Evolutionary conservation across 1,140 invertebrate genomes (phyloP).

Genomic region (Bombus polaris): DNA sequence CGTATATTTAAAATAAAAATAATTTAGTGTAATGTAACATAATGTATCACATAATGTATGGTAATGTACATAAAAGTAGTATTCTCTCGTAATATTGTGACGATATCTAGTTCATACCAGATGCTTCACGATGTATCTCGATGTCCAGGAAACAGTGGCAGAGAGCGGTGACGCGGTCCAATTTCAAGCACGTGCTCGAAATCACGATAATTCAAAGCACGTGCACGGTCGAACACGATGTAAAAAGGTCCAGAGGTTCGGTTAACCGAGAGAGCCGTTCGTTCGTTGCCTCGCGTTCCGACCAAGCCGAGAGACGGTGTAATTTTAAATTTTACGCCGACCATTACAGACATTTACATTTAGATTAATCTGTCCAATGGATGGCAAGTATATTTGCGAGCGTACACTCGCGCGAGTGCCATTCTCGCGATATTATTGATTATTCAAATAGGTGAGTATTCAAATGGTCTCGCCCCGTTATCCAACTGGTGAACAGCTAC

Average conservation of each 20-base stretch:
- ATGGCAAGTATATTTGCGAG: neutral
- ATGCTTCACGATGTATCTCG: no score
- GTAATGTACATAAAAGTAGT: neutral
- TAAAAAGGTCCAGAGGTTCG: neutral
- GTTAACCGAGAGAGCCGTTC: neutral
- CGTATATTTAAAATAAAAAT: no score
- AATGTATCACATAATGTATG: no score
- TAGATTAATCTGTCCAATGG: slow-evolving; percentile 47
- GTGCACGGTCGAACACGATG: neutral
- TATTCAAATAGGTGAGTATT: slow-evolving; percentile 46
- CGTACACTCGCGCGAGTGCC: neutral
- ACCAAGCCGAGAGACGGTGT: neutral
- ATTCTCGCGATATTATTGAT: slow-evolving; percentile 37
- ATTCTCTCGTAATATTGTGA: neutral
- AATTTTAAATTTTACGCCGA: slow-evolving; percentile 33
- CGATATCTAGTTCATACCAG: neutral
- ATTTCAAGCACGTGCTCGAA: slow-evolving; percentile 43
- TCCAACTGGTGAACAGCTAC: neutral
- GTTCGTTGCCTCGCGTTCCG: neutral
- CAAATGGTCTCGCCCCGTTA: slow-evolving; percentile 12
- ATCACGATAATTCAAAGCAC: slow-evolving; percentile 39
- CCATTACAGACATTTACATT: slow-evolving; percentile 51
- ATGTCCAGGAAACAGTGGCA: neutral
- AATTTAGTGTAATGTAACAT: no score
- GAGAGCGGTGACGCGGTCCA: neutral